Base-by-base conservation (phyloP, 2,797 vertebrate genomes). In the Protonibea diacanthus region DNA sequence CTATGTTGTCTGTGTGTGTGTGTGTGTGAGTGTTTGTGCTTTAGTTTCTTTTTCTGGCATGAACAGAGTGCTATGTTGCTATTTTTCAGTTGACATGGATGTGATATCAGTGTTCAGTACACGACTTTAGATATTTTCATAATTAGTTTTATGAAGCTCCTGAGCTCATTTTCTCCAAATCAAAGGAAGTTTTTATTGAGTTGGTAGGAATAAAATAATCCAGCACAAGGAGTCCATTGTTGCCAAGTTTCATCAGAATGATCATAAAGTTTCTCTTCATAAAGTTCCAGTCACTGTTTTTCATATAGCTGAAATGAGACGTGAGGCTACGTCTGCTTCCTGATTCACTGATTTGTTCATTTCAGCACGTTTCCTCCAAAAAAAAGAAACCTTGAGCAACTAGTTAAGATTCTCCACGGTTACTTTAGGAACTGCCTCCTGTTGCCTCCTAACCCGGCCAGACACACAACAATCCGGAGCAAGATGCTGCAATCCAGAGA, bases 111-210 rank as follows among this genome's bases (percentile, higher is more conserved):
- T 56, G 53, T 75, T 80, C 14, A 56, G 15, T 58, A 62, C 27
- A 65, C 20, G 33, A 27, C 45, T 62, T 38, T 2, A 68, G 52
- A 63, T 70, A 45, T 59, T 44, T 78, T 58, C 49, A 4, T 12
- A 64, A n/a, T 29, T 40, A 11, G 23, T 61, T 75, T 78, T 62
- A 45, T 68, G 29, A 51, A 68, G 48, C 48, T 78, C 18, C 47
- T 18, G 14, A 10, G 14, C 49, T 86, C 51, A 64, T 74, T 78
- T 83, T 68, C 52, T 74, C 20, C 38, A 61, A 49, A 74, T 71
- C 13, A 47, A 73, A 81, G 25, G 23, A 20, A 67, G 47, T 6
- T 55, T 78, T 68, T 56, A 79, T 71, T 65, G 48, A 70, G 45
- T 73, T 61, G 23, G 58, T 77, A 9, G 33, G 68, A 58, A n/a